A percentile compares a stretch with the other conserved stretches of the same genome.
Conservation (phyloP, 2,888 invertebrate genomes). For the Eucriotettix oculatus region DNA sequence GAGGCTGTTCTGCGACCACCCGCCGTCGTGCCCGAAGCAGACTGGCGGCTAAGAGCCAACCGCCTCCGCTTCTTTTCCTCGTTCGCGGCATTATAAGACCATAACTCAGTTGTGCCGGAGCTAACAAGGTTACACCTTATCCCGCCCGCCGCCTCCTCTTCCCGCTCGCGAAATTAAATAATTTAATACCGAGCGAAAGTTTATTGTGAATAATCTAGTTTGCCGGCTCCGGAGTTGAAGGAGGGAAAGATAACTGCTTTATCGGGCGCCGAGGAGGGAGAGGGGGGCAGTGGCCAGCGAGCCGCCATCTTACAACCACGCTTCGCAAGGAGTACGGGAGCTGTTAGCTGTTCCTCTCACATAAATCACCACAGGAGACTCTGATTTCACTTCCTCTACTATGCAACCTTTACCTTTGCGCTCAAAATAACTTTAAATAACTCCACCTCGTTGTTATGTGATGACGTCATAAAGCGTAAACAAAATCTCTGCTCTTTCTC, state of each 20-base stretch:
- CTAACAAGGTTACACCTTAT: conserved; percentile 16
- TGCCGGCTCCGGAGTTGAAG: conserved; percentile 10
- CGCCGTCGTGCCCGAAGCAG: neutral
- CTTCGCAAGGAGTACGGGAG: no score
- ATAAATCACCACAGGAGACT: no score
- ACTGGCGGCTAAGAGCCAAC: neutral
- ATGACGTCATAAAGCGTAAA: no score
- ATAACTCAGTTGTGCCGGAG: conserved; percentile 16
- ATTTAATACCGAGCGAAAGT: conserved; percentile 32
- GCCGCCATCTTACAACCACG: no score
- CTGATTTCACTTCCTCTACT: no score
- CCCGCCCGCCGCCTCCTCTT: conserved; percentile 34
- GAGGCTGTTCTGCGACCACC: no score
- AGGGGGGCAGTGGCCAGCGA: neutral
- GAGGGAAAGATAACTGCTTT: conserved; percentile 2
- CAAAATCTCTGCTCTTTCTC: no score
- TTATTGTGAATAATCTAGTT: conserved; percentile 35
- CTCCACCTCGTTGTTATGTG: no score
- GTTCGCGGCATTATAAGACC: conserved; percentile 16
- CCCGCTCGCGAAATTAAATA: conserved; percentile 30
- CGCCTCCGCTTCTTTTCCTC: conserved; percentile 13
- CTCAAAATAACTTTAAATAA: no score
- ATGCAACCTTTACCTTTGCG: no score
- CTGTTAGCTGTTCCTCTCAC: no score
- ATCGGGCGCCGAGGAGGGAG: conserved; percentile 1